Conservation (phyloP, 2,113 vertebrate genomes). For the Equus przewalskii region DNA sequence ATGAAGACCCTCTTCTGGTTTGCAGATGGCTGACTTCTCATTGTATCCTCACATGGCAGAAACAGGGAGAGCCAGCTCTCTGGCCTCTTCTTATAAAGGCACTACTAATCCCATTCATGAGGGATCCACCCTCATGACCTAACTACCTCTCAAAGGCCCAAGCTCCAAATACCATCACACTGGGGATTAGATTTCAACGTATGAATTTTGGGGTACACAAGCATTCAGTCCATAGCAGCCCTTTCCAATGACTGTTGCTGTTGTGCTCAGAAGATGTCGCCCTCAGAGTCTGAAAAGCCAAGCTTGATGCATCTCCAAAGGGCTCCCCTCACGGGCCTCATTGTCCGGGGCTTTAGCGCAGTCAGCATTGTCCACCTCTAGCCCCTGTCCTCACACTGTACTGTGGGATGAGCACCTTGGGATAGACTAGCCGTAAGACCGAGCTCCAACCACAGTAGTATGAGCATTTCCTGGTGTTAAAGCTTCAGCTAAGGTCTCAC, state of each 20-base stretch:
- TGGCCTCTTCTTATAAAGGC: background rate
- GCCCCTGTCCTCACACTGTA: fast-evolving
- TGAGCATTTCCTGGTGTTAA: background rate
- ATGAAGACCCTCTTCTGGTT: background rate
- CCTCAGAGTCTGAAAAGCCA: background rate
- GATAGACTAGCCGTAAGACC: background rate
- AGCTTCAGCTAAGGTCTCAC: background rate
- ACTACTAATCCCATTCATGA: background rate
- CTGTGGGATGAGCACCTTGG: fast-evolving
- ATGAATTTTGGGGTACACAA: background rate
- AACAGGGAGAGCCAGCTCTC: background rate
- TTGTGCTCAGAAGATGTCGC: background rate
- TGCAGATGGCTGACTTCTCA: background rate
- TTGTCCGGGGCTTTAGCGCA: fast-evolving
- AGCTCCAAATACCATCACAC: background rate
- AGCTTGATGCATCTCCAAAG: background rate
- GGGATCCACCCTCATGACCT: background rate
- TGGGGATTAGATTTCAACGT: background rate
- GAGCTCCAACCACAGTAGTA: too few relatives aligned
- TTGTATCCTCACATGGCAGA: background rate
- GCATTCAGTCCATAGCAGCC: background rate
- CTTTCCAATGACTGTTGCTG: background rate
- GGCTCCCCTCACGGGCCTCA: background rate
- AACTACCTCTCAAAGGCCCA: background rate
- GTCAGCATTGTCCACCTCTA: background rate